These are phyloP conservation scores for Akabosia matsudoensis DNA, from an alignment of 1,140 invertebrate genomes.

Conservation along the genomic window DNA sequence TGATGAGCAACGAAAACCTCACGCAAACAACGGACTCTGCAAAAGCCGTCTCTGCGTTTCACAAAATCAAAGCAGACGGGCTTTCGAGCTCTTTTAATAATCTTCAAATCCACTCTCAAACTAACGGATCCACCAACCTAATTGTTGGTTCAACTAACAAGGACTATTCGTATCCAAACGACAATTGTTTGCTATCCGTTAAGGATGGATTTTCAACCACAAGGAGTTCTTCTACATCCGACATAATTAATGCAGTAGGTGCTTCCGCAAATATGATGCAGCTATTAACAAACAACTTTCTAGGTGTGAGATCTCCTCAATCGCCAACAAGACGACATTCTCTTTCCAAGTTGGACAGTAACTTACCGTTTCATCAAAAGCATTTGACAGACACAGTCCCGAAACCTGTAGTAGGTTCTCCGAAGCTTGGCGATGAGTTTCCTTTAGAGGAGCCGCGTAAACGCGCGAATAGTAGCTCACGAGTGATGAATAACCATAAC, in stretches of 20 bases:
- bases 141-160: background rate
- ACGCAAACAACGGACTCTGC: background rate
- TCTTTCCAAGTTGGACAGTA: background rate
- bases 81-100: background rate
- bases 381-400: background rate
- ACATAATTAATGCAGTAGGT: background rate
- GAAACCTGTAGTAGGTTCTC: background rate
- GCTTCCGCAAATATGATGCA: background rate
- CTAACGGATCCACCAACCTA: background rate
- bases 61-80: background rate
- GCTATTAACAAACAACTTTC: background rate
- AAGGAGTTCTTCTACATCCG: background rate
- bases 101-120: background rate
- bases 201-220: background rate
- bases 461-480: conserved; percentile 7
- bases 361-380: background rate
- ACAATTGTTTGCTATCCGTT: too few species aligned
- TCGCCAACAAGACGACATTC: background rate
- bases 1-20: background rate
- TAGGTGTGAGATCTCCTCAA: background rate
- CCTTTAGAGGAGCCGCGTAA: background rate
- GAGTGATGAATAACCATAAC: conserved; percentile 4
- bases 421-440: background rate
- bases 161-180: too few species aligned
- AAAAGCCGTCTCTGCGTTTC: background rate